Percentiles rank a stretch among this genome's conserved stretches.
Conservation (phyloP, 2,888 invertebrate species). For the Eilema caniola region DNA sequence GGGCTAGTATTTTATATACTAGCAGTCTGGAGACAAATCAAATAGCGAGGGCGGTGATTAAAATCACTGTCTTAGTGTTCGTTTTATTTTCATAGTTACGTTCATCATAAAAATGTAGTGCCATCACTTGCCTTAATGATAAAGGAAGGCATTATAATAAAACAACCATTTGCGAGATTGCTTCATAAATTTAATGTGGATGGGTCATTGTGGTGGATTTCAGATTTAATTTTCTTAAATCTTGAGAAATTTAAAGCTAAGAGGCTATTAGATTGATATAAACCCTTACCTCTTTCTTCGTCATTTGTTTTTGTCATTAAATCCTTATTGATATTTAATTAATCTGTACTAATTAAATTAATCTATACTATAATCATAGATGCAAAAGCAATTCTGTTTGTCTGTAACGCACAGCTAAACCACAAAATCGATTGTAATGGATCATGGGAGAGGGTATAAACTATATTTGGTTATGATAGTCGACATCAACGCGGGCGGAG, state of each 20-base stretch:
- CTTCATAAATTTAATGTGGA: conserved; percentile 1
- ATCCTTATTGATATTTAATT: too few species aligned
- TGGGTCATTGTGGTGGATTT: not conserved
- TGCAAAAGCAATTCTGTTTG: too few species aligned
- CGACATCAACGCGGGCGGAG: too few species aligned
- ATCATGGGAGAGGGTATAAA: too few species aligned
- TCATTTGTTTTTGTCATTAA: not conserved
- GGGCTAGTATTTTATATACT: not conserved
- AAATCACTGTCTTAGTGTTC: not conserved
- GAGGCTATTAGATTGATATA: not conserved
- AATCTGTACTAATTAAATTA: too few species aligned
- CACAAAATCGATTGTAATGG: too few species aligned
- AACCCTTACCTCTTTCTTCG: not conserved
- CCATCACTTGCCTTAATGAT: not conserved
- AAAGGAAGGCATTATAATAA: not conserved
- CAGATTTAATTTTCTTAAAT: not conserved
- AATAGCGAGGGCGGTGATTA: not conserved
- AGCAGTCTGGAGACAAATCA: not conserved
- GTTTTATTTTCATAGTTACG: not conserved
- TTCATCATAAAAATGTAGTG: not conserved
- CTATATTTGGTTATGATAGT: too few species aligned
- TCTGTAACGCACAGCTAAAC: too few species aligned
- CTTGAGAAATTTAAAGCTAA: not conserved
- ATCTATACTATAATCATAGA: too few species aligned
- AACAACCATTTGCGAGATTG: conserved; percentile 2